Base-by-base conservation (phyloP, 2,113 vertebrate species). In the Todiramphus saurophagus region DNA sequence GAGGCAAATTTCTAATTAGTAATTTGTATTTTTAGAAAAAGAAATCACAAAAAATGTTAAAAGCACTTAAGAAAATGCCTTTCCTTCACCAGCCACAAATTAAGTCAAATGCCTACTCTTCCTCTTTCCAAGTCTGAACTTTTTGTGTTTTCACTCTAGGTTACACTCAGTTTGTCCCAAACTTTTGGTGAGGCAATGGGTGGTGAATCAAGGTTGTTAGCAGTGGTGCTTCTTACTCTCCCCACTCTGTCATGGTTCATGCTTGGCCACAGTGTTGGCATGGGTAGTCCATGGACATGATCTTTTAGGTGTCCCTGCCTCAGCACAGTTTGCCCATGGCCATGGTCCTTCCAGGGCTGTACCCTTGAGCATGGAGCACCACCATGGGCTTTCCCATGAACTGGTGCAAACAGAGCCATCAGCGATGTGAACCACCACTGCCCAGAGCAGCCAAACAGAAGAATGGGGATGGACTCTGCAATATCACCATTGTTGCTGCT, bases 401-500 rank as follows among this genome's bases (percentile, higher is more conserved):
- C 4, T 6, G 27, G 11, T 68, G 68, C 53, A 37, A 11, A 2
- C 37, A 50, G 72, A 81, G 68, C 28, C 21, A 16, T 14, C 28
- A 27, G 59, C 1, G 39, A 11, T 68, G 63, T 64, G 72, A 28
- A 76, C 30, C 24, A 16, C 2, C 27, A 4, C 3, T 1, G 46
- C 10, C 16, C 48, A 41, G 20, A 73, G 68, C 68, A 89, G 39
- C 10, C 43, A 77, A 30, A 3, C 1, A 5, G 60, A 19, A 27
- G 67, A 55, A 46, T 4, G 48, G 13, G 39, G 53, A 19, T 23
- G 33, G 35, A 48, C 23, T 74, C 50, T 60, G 28, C 13, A 8
- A 8, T 20, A 25, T 30, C 2, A 1, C 50, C 0, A 0, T n/a
- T n/a, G n/a, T 16, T 1, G 0, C 28, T 43, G 33, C 23, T 56